These are phyloP conservation scores for Incurvaria masculella DNA, from an alignment of 2,888 invertebrate species.

Conservation along the genomic window DNA sequence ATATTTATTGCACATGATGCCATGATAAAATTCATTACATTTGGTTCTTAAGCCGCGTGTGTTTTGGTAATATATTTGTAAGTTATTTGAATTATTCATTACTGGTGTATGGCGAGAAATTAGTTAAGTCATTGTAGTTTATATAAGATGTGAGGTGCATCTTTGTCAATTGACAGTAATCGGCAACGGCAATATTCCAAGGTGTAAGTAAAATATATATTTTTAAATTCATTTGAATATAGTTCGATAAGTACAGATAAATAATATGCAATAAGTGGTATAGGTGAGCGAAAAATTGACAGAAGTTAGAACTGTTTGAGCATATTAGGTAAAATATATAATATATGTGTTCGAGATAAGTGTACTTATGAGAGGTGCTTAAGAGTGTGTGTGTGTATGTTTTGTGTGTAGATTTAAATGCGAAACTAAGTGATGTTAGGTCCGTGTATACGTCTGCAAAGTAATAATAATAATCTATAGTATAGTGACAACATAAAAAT, in stretches of 20 bases:
- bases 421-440: neutral
- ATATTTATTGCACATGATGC: neutral
- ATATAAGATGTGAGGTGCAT: too few species aligned
- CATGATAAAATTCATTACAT: neutral
- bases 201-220: neutral
- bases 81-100: too few species aligned
- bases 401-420: neutral
- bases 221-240: neutral
- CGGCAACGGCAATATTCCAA: too few species aligned
- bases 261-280: too few species aligned
- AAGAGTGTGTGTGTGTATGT: neutral
- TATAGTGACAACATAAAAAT: neutral
- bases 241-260: neutral
- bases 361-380: too few species aligned
- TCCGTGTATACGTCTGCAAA: too few species aligned
- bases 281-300: too few species aligned
- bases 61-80: conserved; percentile 1
- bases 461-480: too few species aligned
- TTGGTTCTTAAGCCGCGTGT: conserved; percentile 2
- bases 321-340: too few species aligned
- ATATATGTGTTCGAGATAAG: too few species aligned
- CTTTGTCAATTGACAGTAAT: too few species aligned
- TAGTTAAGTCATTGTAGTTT: neutral
- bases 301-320: too few species aligned
- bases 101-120: neutral